Conservation (phyloP, 2,113 vertebrate genomes). For the Campylomormyrus tamandua region DNA sequence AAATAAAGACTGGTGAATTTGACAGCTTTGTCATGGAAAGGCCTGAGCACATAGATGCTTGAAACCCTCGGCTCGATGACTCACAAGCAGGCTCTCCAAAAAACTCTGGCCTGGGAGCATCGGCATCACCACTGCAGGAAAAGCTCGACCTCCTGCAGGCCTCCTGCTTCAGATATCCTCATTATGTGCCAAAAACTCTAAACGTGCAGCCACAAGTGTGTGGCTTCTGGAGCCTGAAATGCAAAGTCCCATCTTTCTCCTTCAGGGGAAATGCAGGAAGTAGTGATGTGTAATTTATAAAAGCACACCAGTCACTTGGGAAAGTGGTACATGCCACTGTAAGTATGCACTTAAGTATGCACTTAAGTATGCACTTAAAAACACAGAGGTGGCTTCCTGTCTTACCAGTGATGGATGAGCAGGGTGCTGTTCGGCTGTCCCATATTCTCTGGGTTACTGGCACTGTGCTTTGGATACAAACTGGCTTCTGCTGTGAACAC, state of each 20-base stretch:
- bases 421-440: not conserved
- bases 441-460: not conserved
- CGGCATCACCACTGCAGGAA: not conserved
- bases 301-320: not conserved
- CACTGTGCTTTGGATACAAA: not conserved
- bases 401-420: not conserved
- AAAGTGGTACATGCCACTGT: not conserved
- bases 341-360: not conserved
- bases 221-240: not conserved
- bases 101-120: not conserved
- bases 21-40: not conserved
- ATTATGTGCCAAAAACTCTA: not conserved
- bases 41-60: not conserved
- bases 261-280: not conserved
- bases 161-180: not conserved
- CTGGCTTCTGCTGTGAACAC: not conserved
- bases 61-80: not conserved
- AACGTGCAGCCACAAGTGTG: not conserved
- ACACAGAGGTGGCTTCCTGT: not conserved
- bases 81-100: not conserved
- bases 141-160: not conserved
- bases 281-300: not conserved
- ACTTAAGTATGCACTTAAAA: not conserved
- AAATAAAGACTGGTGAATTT: not conserved
- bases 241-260: not conserved